Conservation (phyloP, 2,113 vertebrate genomes). For the Etia nguti region DNA sequence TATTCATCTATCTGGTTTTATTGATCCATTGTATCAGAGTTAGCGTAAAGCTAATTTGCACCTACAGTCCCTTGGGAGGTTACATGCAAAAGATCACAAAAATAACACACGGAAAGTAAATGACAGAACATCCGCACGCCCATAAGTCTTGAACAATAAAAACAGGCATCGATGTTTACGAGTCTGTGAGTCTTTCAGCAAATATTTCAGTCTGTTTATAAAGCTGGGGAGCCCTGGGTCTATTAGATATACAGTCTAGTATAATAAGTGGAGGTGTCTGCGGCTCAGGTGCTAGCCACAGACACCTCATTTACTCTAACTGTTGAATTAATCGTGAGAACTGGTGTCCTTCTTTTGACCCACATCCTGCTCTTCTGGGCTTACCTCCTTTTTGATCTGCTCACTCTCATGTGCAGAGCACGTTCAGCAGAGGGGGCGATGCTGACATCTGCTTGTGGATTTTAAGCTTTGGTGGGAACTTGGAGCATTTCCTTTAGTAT, state of each 20-base stretch:
- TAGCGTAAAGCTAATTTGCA: not conserved
- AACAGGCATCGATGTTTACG: not conserved
- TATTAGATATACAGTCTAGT: not conserved
- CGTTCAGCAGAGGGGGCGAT: not conserved
- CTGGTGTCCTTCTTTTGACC: not conserved
- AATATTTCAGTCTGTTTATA: not conserved
- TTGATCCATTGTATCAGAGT: not conserved
- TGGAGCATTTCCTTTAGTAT: not conserved
- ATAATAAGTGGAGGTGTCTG: not conserved
- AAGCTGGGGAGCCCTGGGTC: not conserved
- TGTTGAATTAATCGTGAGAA: not conserved
- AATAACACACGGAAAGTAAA: fast-evolving
- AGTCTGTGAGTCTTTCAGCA: not conserved
- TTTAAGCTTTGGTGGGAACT: not conserved
- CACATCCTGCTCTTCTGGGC: not conserved
- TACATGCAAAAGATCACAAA: not conserved
- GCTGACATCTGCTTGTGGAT: not conserved
- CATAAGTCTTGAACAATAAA: not conserved
- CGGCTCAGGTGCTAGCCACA: not conserved
- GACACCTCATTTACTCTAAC: not conserved
- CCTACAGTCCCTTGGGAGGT: not conserved
- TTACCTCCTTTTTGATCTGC: not conserved
- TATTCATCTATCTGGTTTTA: not conserved
- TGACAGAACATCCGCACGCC: not conserved
- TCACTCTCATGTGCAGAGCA: not conserved